Evolutionary conservation across 2,113 vertebrate genomes (phyloP).

Genomic region (Entomyzon cyanotis): DNA sequence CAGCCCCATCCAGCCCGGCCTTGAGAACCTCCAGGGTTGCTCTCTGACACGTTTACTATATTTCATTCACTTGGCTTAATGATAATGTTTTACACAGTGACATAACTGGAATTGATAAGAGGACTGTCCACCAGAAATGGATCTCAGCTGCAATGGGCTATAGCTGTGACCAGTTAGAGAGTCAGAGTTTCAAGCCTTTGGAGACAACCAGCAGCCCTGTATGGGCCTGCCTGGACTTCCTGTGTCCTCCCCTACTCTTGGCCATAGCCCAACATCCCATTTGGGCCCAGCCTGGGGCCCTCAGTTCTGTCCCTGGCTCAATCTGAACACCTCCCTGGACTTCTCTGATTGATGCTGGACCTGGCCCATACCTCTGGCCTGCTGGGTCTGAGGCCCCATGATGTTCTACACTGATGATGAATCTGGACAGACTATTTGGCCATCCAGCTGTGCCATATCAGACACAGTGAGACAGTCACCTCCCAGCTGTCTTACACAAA

Average conservation of each 20-base stretch:
- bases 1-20: background rate
- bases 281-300: background rate
- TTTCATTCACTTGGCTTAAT: background rate
- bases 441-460: background rate
- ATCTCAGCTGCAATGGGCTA: background rate
- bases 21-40: background rate
- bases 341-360: background rate
- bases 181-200: background rate
- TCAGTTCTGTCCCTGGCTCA: background rate
- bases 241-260: background rate
- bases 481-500: background rate
- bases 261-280: background rate
- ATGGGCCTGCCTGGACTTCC: background rate
- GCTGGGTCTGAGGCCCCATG: rapidly evolving
- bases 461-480: background rate
- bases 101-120: background rate
- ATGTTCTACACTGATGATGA: background rate
- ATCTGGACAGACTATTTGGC: background rate
- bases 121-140: background rate
- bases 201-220: background rate
- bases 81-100: background rate
- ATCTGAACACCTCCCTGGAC: background rate
- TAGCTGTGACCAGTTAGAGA: background rate
- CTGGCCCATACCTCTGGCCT: background rate
- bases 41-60: background rate